Conservation (phyloP, 1,140 invertebrate species). For the Pachyrhynchus sulphureomaculatus region DNA sequence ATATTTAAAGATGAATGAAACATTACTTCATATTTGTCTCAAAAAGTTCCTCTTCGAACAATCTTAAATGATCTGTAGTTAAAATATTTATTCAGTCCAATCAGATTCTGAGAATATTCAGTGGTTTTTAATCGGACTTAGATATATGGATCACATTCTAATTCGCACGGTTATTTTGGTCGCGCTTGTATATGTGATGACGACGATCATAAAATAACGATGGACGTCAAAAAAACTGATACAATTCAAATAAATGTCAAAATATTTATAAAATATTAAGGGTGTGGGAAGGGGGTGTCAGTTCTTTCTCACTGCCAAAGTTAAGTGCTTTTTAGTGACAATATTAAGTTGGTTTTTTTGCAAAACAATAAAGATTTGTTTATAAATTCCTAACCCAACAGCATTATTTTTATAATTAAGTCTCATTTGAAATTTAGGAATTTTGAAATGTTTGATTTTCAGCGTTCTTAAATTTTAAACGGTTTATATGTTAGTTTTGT, state of each 20-base stretch:
- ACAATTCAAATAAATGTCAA: neutral
- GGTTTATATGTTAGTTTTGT: constrained; percentile 14
- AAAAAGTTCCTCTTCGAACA: no score
- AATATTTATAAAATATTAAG: neutral
- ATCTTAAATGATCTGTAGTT: no score
- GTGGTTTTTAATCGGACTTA: no score
- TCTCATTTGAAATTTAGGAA: neutral
- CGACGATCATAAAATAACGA: no score
- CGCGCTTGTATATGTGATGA: no score
- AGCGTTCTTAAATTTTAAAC: neutral
- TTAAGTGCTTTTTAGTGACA: constrained; percentile 31
- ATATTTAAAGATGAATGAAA: no score
- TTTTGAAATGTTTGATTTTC: neutral
- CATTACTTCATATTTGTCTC: no score
- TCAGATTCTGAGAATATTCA: no score
- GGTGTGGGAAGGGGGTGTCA: constrained; percentile 28
- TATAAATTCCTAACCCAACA: constrained; percentile 8
- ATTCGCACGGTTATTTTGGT: no score
- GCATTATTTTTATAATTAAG: constrained; percentile 12
- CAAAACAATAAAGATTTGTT: constrained; percentile 3
- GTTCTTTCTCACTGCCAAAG: constrained; percentile 33
- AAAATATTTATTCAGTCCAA: no score
- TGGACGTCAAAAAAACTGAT: neutral
- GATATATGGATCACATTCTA: no score
- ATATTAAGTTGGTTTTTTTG: constrained; percentile 23